Evolutionary conservation across 1,140 invertebrate species (phyloP), one percentile per base, ranked within the genome.

Genomic region (Pissodes strobi): DNA sequence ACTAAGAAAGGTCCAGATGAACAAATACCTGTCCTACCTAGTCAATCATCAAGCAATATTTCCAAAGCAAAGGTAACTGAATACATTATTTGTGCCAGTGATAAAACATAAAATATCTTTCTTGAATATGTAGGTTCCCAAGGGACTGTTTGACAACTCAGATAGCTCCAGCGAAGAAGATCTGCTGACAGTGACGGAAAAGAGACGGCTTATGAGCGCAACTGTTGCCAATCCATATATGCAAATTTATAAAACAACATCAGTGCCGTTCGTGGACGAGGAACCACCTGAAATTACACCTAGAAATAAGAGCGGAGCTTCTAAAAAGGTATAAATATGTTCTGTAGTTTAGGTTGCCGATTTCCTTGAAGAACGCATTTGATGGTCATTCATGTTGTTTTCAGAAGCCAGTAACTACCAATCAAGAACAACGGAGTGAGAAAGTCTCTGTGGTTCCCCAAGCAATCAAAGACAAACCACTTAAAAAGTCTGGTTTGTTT

Each of bases 201-300:
- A 66, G 57, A 51, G 17, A 23, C 55, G 69, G 68, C 6, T 46
- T 30, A 10, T 15, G 30, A 51, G 43, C 27, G 10, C 39, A 23
- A 15, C 15, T 18, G 18, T 10, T 41, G 61, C 27, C 71, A 62
- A 48, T 79, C 78, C 67, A 76, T 82, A 39, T 76, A 78, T 71
- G 22, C 12, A 13, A 18, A 61, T 62, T 61, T 76, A 79, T 23
- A 65, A 74, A 13, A 66, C 63, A 53, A 45, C 55, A 21, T 38
- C 21, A 12, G 19, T 64, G 8, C 70, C 69, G 9, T 60, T 73
- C 8, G 65, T 75, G 48, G 66, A 67, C 41, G 68, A 75, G 13
- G 52, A 74, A 67, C 67, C 69, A 2, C 69, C 69, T 2, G 53
- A 64, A 59, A 18, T 71, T 55, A 57, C 68, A 48, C 1, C 43